Evolutionary conservation across 2,797 vertebrate species (phyloP).

Genomic region (Micrastur ruficollis): DNA sequence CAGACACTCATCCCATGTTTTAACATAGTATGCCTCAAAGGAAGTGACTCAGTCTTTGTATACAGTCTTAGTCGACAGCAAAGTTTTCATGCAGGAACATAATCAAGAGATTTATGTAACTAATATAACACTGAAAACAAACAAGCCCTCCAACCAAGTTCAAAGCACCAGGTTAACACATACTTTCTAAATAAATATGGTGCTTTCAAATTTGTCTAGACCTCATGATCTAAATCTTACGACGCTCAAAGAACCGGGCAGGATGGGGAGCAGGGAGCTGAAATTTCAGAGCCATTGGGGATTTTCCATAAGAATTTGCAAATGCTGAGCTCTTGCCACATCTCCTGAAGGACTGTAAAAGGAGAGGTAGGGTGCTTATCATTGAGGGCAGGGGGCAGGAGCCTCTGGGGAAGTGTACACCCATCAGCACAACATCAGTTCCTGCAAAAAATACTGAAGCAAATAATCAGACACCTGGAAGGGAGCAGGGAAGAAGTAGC

Average conservation of each 20-base stretch:
- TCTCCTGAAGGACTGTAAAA: neutral
- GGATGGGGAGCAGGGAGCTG: neutral
- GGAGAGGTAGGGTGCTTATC: neutral
- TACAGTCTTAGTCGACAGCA: neutral
- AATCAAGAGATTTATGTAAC: constrained; percentile 61
- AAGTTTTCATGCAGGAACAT: constrained; percentile 44
- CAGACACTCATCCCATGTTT: constrained; percentile 40
- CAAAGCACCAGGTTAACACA: constrained; percentile 51
- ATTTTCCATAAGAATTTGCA: neutral
- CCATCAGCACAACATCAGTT: neutral
- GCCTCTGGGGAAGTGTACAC: neutral
- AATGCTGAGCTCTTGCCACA: neutral
- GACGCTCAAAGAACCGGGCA: neutral
- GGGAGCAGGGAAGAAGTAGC: constrained; percentile 3
- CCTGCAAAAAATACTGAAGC: neutral
- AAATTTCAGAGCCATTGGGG: neutral
- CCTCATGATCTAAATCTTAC: constrained; percentile 7
- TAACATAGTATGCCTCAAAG: constrained; percentile 42
- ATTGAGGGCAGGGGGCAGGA: neutral
- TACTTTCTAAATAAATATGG: constrained; percentile 51
- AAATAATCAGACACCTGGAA: constrained; percentile 30
- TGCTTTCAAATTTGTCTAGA: constrained; percentile 35
- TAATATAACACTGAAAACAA: constrained; percentile 64
- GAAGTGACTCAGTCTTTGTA: constrained; percentile 54
- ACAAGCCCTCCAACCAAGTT: constrained; percentile 63